Percentiles rank a stretch among this genome's conserved stretches.
These are phyloP conservation scores for Lymantria monacha DNA, from an alignment of 2,888 invertebrate species.

Conservation along the genomic window DNA sequence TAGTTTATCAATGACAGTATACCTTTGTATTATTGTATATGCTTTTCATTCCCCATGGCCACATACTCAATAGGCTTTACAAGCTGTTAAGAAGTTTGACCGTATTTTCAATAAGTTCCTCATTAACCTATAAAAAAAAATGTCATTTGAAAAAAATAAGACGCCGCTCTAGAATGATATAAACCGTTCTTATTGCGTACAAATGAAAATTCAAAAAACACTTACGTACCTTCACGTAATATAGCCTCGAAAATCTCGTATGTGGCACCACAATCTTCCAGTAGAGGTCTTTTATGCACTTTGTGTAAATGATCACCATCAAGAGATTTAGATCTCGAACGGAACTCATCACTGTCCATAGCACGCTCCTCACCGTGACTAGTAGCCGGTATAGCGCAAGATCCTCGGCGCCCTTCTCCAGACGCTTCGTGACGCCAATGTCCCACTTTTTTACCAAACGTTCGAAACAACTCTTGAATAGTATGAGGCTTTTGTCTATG, in stretches of 20 bases:
- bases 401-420: conserved; percentile 70
- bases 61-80: too few species aligned
- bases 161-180: too few species aligned
- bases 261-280: conserved; percentile 90
- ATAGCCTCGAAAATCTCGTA: conserved; percentile 92
- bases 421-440: conserved; percentile 84
- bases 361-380: conserved; percentile 70
- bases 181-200: too few species aligned
- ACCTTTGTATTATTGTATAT: too few species aligned
- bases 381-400: conserved; percentile 68
- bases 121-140: too few species aligned
- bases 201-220: not conserved
- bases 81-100: too few species aligned
- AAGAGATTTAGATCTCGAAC: conserved; percentile 89
- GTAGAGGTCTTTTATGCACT: conserved; percentile 61
- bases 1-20: too few species aligned
- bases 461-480: conserved; percentile 89
- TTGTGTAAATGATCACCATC: conserved; percentile 82
- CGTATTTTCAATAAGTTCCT: too few species aligned
- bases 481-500: conserved; percentile 84
- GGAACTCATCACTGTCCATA: conserved; percentile 84
- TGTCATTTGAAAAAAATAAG: too few species aligned
- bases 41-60: too few species aligned
- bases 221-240: conserved; percentile 77
- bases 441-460: conserved; percentile 88